Evolutionary conservation across 2,888 invertebrate species (phyloP).

Genomic region (Synanthedon formicaeformis): DNA sequence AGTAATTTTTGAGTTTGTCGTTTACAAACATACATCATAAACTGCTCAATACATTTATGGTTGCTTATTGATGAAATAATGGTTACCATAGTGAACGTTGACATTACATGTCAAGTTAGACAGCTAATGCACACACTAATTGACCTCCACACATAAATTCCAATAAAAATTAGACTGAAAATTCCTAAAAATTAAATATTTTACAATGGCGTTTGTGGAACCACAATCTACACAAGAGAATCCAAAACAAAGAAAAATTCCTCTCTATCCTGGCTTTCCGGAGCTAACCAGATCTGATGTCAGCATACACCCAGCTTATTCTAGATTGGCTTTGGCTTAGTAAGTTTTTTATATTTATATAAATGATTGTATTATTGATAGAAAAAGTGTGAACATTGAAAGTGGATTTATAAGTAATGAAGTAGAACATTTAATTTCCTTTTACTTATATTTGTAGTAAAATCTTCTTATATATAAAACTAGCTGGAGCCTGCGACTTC

Average conservation of each 20-base stretch:
- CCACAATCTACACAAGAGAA: constrained; percentile 8
- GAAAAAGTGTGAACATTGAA: too few relatives aligned
- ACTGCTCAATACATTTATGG: too few relatives aligned
- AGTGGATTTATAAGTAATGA: too few relatives aligned
- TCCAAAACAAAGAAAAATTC: constrained; percentile 30
- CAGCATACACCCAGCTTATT: constrained; percentile 73
- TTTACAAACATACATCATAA: too few relatives aligned
- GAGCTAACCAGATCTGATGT: constrained; percentile 71
- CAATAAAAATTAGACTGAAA: neutral
- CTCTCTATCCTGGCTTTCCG: constrained; percentile 58
- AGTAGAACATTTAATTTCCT: too few relatives aligned
- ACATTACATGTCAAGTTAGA: neutral
- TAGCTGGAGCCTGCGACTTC: too few relatives aligned
- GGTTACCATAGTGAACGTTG: neutral
- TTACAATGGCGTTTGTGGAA: constrained; percentile 7
- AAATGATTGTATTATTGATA: too few relatives aligned
- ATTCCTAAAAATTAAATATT: neutral
- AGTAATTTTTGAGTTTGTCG: too few relatives aligned
- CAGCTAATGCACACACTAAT: too few relatives aligned
- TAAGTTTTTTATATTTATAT: constrained; percentile 46
- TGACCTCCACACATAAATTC: neutral
- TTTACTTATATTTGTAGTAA: too few relatives aligned
- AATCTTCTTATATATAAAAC: too few relatives aligned
- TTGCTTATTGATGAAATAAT: neutral
- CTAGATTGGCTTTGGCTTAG: constrained; percentile 71